Evolutionary conservation across 1,140 invertebrate species (phyloP), one percentile per base, ranked within the genome.

Genomic region (Samia ricini): DNA sequence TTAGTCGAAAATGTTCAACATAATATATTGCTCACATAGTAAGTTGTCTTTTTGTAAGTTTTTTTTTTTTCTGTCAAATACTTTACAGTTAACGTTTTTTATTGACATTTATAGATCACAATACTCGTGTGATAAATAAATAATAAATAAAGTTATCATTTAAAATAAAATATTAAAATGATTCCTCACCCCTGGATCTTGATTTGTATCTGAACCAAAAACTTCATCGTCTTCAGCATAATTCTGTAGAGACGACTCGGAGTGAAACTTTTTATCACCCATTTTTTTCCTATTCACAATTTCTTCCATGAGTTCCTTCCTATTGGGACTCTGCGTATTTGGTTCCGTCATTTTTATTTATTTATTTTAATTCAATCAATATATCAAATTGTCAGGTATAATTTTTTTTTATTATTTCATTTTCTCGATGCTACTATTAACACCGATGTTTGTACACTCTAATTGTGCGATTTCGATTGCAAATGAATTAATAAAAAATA

Each of bases 181-280:
- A 36, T 7, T 56, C 77, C 83, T 63, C 59, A 89, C 86, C 61
- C 82, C 86, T 5, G 86, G 86, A 65, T 87, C 85, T 42, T 73
- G 76, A 5, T 21, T 52, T 20, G 7, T 24, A 10, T 77, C 70
- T 18, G 62, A 22, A 18, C 21, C 56, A 48, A 65, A 54, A 1
- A 57, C 59, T n/a, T 79, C 73, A 61, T 77, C 76, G 29, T 81
- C 73, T 23, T 81, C 80, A 3, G 59, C 76, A 58, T 68, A 83
- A 51, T 84, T 66, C 56, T 89, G 81, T n/a, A 89, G 64, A 10
- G 83, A 86, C 7, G 79, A 77, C 60, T 89, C 84, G 0, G 86
- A 89, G 63, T 89, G 84, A 63, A 79, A 87, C 55, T 85, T 86
- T 70, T 87, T 86, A 20, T 79, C 74, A 52, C 86, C 86, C 57